Base-by-base conservation (phyloP, 2,888 invertebrate genomes). In the Terebella lapidaria region DNA sequence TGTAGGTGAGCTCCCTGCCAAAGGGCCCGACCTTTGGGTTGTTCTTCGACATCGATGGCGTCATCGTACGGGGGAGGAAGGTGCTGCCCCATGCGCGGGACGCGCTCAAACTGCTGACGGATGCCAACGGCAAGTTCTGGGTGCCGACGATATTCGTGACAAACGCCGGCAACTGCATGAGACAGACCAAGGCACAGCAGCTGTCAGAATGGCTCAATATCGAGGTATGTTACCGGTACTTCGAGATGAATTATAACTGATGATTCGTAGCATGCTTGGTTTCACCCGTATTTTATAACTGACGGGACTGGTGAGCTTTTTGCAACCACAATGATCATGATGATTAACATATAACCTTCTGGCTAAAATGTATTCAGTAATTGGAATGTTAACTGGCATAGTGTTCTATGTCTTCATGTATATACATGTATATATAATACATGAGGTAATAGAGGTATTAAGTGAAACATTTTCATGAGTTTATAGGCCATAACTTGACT, bases 31-130 rank as follows among this genome's bases (percentile, higher is more conserved):
- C 72, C 28, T 87, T 87, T 77, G 87, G 87, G n/a, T 79, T 87
- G 53, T 78, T 87, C 42, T 86, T 87, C 71, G 87, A 87, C 72
- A 87, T 87, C 64, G 87, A 87, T 74, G 87, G 87, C 1, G 87
- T 87, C 0, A 84, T 87, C 69, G 84, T 86, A 1, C 78, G 87
- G 55, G 87, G 87, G 0, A 82, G 83, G 64, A 82, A 82, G 58
- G 80, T 87, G 4, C 73, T 87, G 49, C 86, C 87, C 15, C 82
- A 83, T 20, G 86, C 86, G 1, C 83, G 80, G 57, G 84, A 86
- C 63, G 84, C 86, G 1, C 86, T 87, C 71, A 76, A 81, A 26
- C 76, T 82, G 52, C 76, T 87, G 20, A 81, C 83, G 5, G 84
- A 85, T 66, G 67, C 78, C 3, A 73, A 82, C 63, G 84, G 85